Conservation (phyloP, 2,797 vertebrate genomes). For the Gymnothorax reevesii region DNA sequence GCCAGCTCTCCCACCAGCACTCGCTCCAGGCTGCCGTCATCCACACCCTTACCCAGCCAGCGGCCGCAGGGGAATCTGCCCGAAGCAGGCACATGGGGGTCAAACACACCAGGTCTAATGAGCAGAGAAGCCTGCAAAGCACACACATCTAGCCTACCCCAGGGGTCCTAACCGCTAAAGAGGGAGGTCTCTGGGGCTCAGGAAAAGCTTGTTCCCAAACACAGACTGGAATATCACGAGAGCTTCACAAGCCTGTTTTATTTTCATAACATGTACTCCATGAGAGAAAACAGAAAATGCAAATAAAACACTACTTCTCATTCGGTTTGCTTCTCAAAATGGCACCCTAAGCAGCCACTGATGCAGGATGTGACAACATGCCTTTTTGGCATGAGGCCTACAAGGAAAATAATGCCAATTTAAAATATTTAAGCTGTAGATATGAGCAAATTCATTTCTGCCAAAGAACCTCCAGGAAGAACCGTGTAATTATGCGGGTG, state of each 20-base stretch:
- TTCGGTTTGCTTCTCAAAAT: background rate
- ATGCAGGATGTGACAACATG: background rate
- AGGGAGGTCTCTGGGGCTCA: background rate
- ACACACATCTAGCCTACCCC: background rate
- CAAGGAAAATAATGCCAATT: background rate
- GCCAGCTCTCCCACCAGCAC: slow-evolving; percentile 94
- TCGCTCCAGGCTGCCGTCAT: slow-evolving; percentile 95
- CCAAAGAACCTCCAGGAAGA: background rate
- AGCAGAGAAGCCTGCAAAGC: background rate
- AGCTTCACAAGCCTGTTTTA: background rate
- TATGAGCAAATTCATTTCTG: background rate
- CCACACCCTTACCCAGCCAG: slow-evolving; percentile 96
- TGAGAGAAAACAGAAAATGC: background rate
- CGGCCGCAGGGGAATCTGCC: slow-evolving; percentile 95
- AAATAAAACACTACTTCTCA: background rate
- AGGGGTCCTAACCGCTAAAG: background rate
- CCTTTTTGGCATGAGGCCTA: background rate
- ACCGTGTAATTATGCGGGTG: background rate
- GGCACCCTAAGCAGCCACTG: background rate
- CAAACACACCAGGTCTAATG: background rate
- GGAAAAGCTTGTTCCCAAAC: background rate
- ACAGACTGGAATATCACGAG: background rate
- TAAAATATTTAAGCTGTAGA: background rate
- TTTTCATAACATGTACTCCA: background rate
- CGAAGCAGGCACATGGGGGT: background rate